phyloP scores from a whole-genome alignment of 2,113 vertebrate species.

The Odocoileus hemionus region DNA sequence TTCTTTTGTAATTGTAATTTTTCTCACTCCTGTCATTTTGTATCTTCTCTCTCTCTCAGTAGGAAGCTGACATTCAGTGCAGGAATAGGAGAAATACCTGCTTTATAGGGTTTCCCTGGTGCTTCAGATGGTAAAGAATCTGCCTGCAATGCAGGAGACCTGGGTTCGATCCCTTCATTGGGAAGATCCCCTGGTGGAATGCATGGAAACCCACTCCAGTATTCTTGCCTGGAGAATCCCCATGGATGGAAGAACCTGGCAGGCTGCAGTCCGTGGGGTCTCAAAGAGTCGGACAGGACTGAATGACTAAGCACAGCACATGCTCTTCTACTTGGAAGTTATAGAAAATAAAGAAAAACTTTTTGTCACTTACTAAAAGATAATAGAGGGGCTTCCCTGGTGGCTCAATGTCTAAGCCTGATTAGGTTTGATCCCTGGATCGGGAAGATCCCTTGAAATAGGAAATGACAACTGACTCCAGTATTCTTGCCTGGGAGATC shows the following conservation, averaged over 20 bases:
- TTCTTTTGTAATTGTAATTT: neutral
- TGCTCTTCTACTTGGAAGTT: neutral
- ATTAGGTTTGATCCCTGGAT: neutral
- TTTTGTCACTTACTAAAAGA: neutral
- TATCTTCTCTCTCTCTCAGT: neutral
- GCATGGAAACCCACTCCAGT: neutral
- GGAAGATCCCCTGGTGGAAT: neutral
- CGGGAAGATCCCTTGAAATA: neutral
- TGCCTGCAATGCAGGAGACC: neutral
- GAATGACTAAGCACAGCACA: neutral
- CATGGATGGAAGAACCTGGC: neutral
- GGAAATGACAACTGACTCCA: neutral
- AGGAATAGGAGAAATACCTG: neutral
- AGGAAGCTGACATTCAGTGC: neutral
- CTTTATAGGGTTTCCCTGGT: neutral
- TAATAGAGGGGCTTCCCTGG: neutral
- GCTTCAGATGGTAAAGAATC: neutral
- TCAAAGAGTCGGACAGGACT: fast-evolving
- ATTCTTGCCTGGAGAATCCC: neutral
- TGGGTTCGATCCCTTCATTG: neutral
- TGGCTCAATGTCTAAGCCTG: neutral
- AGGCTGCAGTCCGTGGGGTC: neutral
- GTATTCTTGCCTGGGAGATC: neutral
- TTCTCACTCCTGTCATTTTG: neutral
- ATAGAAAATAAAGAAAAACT: neutral